Evolutionary conservation across 2,888 invertebrate species (phyloP).

Genomic region (Drosophila sordidula): DNA sequence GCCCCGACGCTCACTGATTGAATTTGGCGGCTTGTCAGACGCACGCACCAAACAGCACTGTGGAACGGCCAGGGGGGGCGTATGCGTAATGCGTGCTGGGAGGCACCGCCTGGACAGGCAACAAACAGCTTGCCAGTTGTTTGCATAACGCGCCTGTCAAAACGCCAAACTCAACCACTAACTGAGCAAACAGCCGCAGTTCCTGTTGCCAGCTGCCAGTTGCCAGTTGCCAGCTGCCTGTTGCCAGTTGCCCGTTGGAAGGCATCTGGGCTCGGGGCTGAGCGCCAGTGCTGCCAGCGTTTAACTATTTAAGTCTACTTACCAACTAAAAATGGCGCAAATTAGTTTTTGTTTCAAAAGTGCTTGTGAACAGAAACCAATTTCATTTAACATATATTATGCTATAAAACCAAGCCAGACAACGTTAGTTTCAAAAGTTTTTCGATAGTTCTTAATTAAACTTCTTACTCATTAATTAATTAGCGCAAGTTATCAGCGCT

Average conservation of each 20-base stretch:
- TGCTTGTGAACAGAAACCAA: neutral
- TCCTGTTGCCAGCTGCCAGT: conserved; percentile 1
- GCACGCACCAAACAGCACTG: neutral
- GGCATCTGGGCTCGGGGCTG: neutral
- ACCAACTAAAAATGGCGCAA: neutral
- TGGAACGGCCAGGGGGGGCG: neutral
- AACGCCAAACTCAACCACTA: conserved; percentile 37
- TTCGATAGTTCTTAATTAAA: too few relatives aligned
- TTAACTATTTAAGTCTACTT: neutral
- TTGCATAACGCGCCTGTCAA: conserved; percentile 50
- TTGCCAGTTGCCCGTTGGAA: conserved; percentile 5
- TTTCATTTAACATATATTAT: too few relatives aligned
- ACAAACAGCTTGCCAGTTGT: conserved; percentile 13
- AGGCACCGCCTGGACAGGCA: neutral
- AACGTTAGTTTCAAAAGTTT: too few relatives aligned
- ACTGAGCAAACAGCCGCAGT: conserved; percentile 14
- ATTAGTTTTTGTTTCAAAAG: neutral
- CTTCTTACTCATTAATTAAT: too few relatives aligned
- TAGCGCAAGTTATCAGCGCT: too few relatives aligned
- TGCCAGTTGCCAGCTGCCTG: conserved; percentile 6
- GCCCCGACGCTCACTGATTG: conserved; percentile 21
- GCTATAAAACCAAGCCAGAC: too few relatives aligned
- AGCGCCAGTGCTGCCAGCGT: conserved; percentile 12
- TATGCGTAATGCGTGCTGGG: conserved; percentile 29
- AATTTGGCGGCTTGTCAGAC: conserved; percentile 33